phyloP scores from a whole-genome alignment of 2,797 vertebrate genomes.

The Triplophysa bombifrons region DNA sequence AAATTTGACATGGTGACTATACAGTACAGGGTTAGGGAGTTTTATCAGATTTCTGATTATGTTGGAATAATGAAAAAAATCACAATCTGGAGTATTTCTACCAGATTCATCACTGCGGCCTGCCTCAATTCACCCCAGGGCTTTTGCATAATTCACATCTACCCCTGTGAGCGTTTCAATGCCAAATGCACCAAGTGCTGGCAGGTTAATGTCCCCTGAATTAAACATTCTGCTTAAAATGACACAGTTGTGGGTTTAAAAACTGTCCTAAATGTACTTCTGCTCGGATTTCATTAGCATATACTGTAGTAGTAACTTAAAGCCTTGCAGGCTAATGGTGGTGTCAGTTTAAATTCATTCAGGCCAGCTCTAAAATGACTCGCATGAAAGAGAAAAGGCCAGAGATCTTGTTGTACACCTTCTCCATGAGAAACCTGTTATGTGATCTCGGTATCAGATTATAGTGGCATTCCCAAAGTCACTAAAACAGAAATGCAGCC shows the following conservation, averaged over 20 bases:
- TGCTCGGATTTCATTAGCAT: conserved; percentile 14
- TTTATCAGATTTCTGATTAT: conserved; percentile 6
- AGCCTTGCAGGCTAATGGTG: conserved; percentile 39
- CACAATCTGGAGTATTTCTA: background rate
- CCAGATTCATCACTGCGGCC: background rate
- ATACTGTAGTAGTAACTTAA: background rate
- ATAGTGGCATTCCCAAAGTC: background rate
- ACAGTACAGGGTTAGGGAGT: too few relatives aligned
- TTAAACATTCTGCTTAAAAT: conserved; percentile 50
- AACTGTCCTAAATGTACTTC: conserved; percentile 29
- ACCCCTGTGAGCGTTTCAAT: conserved; percentile 22
- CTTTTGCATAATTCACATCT: conserved; percentile 37
- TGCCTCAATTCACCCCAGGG: background rate
- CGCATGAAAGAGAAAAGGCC: background rate
- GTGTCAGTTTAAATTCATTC: conserved; percentile 50
- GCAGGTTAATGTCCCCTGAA: conserved; percentile 44
- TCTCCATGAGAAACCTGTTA: background rate
- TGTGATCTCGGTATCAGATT: conserved; percentile 1
- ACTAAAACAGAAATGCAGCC: background rate
- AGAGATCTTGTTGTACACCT: background rate
- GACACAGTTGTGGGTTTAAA: conserved; percentile 37
- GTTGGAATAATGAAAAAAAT: background rate
- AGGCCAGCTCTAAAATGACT: conserved; percentile 9
- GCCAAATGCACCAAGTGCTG: conserved; percentile 31
- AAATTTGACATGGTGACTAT: too few relatives aligned